A percentile compares a stretch with the other conserved stretches of the same genome.
phyloP scores from a whole-genome alignment of 30 jellyfish, hydroid and myxozoan species.

The Mastigias papua region DNA sequence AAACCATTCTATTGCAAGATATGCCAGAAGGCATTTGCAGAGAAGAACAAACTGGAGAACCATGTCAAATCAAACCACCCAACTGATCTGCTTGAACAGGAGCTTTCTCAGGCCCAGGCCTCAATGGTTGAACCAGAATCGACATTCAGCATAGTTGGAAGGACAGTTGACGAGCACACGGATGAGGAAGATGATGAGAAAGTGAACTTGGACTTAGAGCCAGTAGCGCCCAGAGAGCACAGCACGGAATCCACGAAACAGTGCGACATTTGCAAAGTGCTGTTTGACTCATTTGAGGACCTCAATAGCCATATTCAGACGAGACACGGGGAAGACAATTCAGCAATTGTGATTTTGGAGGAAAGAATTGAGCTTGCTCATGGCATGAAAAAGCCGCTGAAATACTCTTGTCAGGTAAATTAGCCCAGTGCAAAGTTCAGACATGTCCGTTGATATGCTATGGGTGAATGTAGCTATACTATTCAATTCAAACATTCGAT shows the following conservation, averaged over 20 bases:
- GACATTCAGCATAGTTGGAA: conserved; percentile 63
- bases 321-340: conserved; percentile 9
- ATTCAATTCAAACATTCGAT: too few relatives aligned
- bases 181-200: conserved; percentile 22
- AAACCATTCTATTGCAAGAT: conserved; percentile 68
- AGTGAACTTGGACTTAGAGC: background rate
- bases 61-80: conserved; percentile 55
- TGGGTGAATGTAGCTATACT: too few relatives aligned
- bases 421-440: too few relatives aligned
- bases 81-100: conserved; percentile 35
- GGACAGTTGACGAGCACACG: conserved; percentile 21
- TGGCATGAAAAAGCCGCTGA: conserved; percentile 42
- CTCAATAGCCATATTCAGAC: conserved; percentile 6
- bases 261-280: conserved; percentile 17
- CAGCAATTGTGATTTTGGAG: background rate
- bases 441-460: too few relatives aligned
- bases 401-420: conserved; percentile 47
- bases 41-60: conserved; percentile 70
- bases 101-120: conserved; percentile 21
- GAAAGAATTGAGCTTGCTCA: background rate
- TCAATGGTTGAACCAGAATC: conserved; percentile 53
- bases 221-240: background rate
- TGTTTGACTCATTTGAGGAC: conserved; percentile 1
- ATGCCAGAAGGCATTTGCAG: conserved; percentile 65
- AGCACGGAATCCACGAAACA: background rate